Evolutionary conservation across 2,113 vertebrate genomes (phyloP).

Genomic region (Boleophthalmus pectinirostris): DNA sequence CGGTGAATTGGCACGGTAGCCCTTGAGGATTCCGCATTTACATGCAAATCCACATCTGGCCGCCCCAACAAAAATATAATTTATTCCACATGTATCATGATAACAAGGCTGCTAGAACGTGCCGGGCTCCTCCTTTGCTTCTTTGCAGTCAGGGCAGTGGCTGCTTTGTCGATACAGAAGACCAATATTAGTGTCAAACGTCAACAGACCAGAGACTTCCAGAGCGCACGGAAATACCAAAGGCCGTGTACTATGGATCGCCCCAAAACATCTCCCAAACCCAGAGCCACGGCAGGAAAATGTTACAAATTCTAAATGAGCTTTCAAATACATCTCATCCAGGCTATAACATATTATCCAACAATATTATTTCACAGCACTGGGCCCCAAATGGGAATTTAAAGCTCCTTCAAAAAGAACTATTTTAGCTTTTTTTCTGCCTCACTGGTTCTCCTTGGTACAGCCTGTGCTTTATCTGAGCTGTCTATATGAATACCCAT

Average conservation of each 20-base stretch:
- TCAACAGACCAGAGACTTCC: slow-evolving; percentile 24
- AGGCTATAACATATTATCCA: neutral
- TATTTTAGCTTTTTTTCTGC: slow-evolving; percentile 4
- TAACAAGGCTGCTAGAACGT: slow-evolving; percentile 57
- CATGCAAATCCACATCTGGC: slow-evolving; percentile 69
- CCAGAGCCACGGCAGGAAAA: neutral
- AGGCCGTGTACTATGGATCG: slow-evolving; percentile 6
- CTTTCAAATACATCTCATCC: slow-evolving; percentile 1
- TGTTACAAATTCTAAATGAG: slow-evolving; percentile 5
- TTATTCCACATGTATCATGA: slow-evolving; percentile 61
- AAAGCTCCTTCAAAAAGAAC: slow-evolving; percentile 5
- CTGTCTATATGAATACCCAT: neutral
- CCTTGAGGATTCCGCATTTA: slow-evolving; percentile 58
- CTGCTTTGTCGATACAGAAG: slow-evolving; percentile 29
- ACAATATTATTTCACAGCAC: slow-evolving; percentile 6
- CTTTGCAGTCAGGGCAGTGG: slow-evolving; percentile 16
- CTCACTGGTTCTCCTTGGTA: slow-evolving; percentile 1
- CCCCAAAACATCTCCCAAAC: slow-evolving; percentile 1
- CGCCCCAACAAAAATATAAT: slow-evolving; percentile 48
- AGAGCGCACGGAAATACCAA: slow-evolving; percentile 15
- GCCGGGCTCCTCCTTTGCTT: slow-evolving; percentile 39
- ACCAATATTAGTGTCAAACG: slow-evolving; percentile 36
- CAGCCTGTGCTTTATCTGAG: slow-evolving; percentile 8
- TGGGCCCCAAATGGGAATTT: slow-evolving; percentile 1
- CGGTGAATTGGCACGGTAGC: slow-evolving; percentile 47